Percentiles rank a stretch among this genome's conserved stretches.
phyloP scores from a whole-genome alignment of 1,140 invertebrate genomes.

The Hypothenemus hampei region DNA sequence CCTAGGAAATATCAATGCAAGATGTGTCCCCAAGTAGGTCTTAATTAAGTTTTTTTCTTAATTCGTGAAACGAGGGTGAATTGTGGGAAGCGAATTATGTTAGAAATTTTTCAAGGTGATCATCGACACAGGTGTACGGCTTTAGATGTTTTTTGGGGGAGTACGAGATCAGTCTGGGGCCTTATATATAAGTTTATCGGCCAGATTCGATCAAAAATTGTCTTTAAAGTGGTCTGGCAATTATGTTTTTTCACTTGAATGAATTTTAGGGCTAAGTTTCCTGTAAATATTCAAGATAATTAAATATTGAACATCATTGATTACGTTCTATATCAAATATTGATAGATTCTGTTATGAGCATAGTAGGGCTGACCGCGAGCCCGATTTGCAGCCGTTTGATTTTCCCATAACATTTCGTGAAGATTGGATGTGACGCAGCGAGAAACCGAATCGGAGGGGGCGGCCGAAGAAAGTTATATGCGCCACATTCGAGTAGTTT shows the following conservation, averaged over 20 bases:
- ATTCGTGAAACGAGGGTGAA: not conserved
- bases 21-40: constrained; percentile 95
- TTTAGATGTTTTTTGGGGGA: not conserved
- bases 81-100: constrained; percentile 1
- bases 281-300: too few relatives aligned
- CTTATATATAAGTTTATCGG: not conserved
- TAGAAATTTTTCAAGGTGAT: constrained; percentile 8
- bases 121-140: constrained; percentile 5
- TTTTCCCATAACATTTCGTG: constrained; percentile 31
- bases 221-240: too few relatives aligned
- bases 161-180: constrained; percentile 1
- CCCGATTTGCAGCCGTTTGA: constrained; percentile 25
- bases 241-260: too few relatives aligned
- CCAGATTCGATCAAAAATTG: not conserved
- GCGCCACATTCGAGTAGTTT: constrained; percentile 4
- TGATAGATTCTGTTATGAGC: not conserved
- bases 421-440: constrained; percentile 26
- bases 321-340: too few relatives aligned
- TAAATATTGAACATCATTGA: too few relatives aligned
- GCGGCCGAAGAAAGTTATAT: constrained; percentile 7
- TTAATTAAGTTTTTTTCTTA: not conserved
- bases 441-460: constrained; percentile 7
- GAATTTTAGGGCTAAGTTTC: too few relatives aligned
- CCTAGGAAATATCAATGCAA: constrained; percentile 92
- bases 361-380: constrained; percentile 12